Evolutionary conservation across 2,797 vertebrate species (phyloP).

Genomic region (Apogon hyalosoma): DNA sequence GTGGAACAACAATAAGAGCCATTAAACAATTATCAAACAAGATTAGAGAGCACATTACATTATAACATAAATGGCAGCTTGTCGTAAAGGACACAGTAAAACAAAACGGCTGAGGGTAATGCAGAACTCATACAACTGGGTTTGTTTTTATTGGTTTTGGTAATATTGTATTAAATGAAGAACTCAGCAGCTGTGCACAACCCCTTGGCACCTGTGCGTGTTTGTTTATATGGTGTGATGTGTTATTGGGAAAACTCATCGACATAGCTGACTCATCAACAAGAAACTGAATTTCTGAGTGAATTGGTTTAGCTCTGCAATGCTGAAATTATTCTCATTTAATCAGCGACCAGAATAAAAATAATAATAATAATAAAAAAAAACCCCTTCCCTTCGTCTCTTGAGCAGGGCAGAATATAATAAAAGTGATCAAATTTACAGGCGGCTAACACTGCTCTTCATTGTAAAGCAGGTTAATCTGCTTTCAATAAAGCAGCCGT

Average conservation of each 20-base stretch:
- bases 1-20: constrained; percentile 48
- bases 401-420: constrained; percentile 24
- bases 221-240: constrained; percentile 14
- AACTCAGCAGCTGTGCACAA: constrained; percentile 1
- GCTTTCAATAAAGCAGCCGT: constrained; percentile 54
- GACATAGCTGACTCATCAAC: constrained; percentile 32
- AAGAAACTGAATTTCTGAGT: constrained; percentile 31
- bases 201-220: constrained; percentile 7
- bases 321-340: constrained; percentile 17
- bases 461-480: constrained; percentile 67
- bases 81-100: constrained; percentile 17
- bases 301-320: background rate
- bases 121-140: constrained; percentile 9
- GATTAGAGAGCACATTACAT: constrained; percentile 40
- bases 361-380: background rate
- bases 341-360: constrained; percentile 16
- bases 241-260: constrained; percentile 31
- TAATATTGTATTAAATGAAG: constrained; percentile 9
- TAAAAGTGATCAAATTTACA: constrained; percentile 61
- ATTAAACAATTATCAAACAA: constrained; percentile 51
- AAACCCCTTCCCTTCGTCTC: constrained; percentile 14
- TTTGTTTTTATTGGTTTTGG: constrained; percentile 20
- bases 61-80: constrained; percentile 33
- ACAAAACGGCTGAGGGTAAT: constrained; percentile 19
- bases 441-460: constrained; percentile 49